phyloP scores from a whole-genome alignment of 2,113 vertebrate genomes.

The Theristicus caerulescens region DNA sequence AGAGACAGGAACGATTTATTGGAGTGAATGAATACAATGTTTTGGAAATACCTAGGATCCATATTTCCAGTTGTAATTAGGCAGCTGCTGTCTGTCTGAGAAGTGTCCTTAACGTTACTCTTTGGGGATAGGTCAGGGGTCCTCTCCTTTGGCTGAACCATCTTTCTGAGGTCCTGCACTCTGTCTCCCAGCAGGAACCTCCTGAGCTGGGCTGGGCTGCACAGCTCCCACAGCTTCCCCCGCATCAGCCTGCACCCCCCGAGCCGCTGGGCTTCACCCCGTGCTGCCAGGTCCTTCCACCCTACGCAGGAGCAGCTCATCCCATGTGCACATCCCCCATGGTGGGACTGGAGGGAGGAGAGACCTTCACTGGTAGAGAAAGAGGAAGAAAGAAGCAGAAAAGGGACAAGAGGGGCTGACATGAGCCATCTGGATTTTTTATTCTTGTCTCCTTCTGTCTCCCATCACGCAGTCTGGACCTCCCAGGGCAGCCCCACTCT shows the following conservation, averaged over 20 bases:
- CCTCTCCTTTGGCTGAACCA: not conserved
- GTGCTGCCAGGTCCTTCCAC: not conserved
- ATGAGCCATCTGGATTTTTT: not conserved
- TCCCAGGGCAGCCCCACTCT: not conserved
- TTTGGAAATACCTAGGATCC: not conserved
- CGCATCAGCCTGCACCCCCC: accelerated
- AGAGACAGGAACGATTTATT: not conserved
- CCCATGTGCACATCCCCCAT: not conserved
- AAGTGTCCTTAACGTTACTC: not conserved
- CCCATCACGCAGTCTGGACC: not conserved
- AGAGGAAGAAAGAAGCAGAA: not conserved
- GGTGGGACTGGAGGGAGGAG: not conserved
- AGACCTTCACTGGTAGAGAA: not conserved
- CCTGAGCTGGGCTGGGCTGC: not conserved
- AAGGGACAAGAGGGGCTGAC: not conserved
- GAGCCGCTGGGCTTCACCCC: not conserved
- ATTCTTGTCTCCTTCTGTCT: not conserved
- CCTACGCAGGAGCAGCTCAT: not conserved
- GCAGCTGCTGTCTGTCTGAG: not conserved
- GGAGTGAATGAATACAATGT: not conserved
- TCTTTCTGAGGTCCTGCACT: not conserved
- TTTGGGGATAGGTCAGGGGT: not conserved
- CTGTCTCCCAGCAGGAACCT: not conserved
- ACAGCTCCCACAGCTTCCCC: not conserved
- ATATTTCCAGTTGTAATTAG: not conserved